Percentiles rank a stretch among this genome's conserved stretches.
These are phyloP conservation scores for Pemphredon lugubris DNA, from an alignment of 2,888 invertebrate genomes.

Conservation along the genomic window DNA sequence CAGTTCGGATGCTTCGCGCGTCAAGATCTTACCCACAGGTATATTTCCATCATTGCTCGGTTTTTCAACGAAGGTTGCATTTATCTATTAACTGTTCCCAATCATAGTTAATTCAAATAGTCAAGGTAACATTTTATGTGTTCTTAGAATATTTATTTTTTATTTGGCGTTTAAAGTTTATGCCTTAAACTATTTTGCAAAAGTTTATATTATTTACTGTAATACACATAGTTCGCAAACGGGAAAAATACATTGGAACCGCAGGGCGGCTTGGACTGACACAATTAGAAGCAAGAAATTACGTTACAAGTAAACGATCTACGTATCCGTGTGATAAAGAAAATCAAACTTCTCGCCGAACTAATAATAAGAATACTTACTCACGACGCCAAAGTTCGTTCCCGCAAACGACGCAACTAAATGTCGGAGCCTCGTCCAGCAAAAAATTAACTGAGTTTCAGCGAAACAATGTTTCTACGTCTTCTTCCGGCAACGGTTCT, in stretches of 20 bases:
- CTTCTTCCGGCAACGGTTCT: neutral
- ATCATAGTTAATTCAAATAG: too few relatives aligned
- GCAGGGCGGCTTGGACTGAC: conserved; percentile 7
- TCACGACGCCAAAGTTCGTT: neutral
- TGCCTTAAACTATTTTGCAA: too few relatives aligned
- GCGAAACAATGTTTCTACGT: conserved; percentile 5
- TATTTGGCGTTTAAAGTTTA: too few relatives aligned
- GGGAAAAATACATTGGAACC: conserved; percentile 3
- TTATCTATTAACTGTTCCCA: too few relatives aligned
- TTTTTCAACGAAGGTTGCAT: too few relatives aligned
- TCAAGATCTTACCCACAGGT: conserved; percentile 37
- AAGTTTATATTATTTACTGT: neutral
- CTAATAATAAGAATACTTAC: conserved; percentile 9
- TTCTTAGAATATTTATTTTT: too few relatives aligned
- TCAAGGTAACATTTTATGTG: too few relatives aligned
- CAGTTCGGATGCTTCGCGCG: conserved; percentile 52
- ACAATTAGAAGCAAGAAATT: conserved; percentile 13
- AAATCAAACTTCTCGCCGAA: neutral
- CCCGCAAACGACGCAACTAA: neutral
- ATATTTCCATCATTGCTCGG: too few relatives aligned
- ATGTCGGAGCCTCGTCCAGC: neutral
- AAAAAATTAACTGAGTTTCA: neutral
- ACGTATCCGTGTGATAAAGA: conserved; percentile 12
- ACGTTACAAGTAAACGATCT: conserved; percentile 16
- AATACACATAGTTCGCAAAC: conserved; percentile 29